phyloP scores from a whole-genome alignment of 2,113 vertebrate species.

The Centrocercus urophasianus region DNA sequence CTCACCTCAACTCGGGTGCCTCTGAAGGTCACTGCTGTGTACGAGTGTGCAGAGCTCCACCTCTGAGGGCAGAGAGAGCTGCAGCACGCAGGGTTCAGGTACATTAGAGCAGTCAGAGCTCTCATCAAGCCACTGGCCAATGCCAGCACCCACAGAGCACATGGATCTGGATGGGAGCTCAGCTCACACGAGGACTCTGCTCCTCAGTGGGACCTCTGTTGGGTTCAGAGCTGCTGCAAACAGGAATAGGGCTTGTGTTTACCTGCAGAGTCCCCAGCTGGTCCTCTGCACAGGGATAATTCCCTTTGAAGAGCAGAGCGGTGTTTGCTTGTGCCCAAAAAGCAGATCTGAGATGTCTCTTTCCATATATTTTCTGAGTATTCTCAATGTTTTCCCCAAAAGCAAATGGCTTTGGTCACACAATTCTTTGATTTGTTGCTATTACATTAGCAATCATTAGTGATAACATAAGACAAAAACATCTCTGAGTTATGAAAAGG shows the following conservation, averaged over 20 bases:
- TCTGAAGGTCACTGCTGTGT: neutral
- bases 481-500: neutral
- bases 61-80: fast-evolving
- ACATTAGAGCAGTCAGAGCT: neutral
- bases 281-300: neutral
- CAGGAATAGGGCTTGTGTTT: neutral
- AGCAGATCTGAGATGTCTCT: neutral
- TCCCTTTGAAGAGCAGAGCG: neutral
- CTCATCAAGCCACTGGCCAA: neutral
- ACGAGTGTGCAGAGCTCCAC: fast-evolving
- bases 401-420: neutral
- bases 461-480: neutral
- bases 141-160: fast-evolving
- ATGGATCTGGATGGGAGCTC: neutral
- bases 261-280: neutral
- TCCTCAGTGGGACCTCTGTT: neutral
- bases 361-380: neutral
- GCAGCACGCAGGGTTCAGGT: neutral
- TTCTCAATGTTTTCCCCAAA: neutral
- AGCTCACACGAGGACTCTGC: neutral
- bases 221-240: neutral
- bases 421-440: neutral
- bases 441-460: neutral
- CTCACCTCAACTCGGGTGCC: neutral
- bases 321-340: neutral